Evolutionary conservation across 2,113 vertebrate genomes (phyloP), one percentile per base, ranked within the genome.

Genomic region (Misgurnus mizolepis): DNA sequence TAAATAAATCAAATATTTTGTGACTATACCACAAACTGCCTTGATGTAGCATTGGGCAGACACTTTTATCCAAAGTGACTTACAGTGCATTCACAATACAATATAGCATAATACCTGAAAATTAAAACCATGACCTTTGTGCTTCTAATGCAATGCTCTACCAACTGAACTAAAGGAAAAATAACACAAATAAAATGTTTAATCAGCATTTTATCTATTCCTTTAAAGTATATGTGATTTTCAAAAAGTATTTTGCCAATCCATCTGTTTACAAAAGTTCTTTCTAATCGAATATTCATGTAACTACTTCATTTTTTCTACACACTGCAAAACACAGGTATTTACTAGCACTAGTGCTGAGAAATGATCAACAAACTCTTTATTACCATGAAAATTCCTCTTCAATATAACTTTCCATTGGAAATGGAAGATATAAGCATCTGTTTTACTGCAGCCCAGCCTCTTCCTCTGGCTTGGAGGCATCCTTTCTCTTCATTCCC

Each of bases 361-460:
- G 66, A 82, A 76, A 56, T 66, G 56, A 64, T 47, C 58, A 76
- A 40, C 58, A 60, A 65, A 70, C 62, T 18, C 15, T 86, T 86
- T 86, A 84, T 82, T 82, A 68, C 82, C 85, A 69, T 86, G 85
- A 82, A 84, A 82, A 84, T 82, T 60, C 79, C 53, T 82, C 76
- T 71, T 55, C 74, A 77, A 62, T 80, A 73, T 64, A 82, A 83
- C 85, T 84, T 82, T 86, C 82, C 80, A 77, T 55, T 84, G 77
- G 67, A 86, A 84, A 86, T 84, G 73, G 77, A 80, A 70, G 80
- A 84, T 81, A 86, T 84, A 78, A 85, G 83, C 87, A 91, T 82
- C 87, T 91, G 86, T 89, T 93, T 92, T 92, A 91, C 58, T 80
- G 86, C 72, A n/a, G 81, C 58, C 64, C 79, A 84, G 81, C 87